Percentiles rank a stretch among this genome's conserved stretches.
Conservation (phyloP, 2,888 invertebrate species). For the Dynastes grantii region DNA sequence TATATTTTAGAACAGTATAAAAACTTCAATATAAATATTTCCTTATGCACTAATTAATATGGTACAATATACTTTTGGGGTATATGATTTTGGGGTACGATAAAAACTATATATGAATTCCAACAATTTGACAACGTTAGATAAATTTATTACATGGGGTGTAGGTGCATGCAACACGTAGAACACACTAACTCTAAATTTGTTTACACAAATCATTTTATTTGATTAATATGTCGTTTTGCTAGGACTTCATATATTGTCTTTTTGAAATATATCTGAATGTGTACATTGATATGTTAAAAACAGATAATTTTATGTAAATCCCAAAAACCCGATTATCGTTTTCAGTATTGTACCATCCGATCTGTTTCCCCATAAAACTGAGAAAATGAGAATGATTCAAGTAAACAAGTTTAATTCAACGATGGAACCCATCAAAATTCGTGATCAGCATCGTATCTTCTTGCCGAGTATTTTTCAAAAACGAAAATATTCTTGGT, state of each 20-base stretch:
- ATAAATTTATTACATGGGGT: constrained; percentile 4
- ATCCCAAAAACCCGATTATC: constrained; percentile 15
- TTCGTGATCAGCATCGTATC: constrained; percentile 27
- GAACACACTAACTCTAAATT: constrained; percentile 30
- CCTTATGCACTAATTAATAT: constrained; percentile 34
- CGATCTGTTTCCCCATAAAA: constrained; percentile 63
- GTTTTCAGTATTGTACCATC: constrained; percentile 35
- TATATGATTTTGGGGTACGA: background rate
- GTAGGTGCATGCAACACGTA: constrained; percentile 38
- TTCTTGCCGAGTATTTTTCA: constrained; percentile 35
- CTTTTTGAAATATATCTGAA: background rate
- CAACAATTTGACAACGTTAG: constrained; percentile 17
- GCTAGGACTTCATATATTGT: constrained; percentile 5
- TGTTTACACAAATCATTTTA: constrained; percentile 21
- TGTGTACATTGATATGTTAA: constrained; percentile 5
- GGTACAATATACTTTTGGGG: constrained; percentile 44
- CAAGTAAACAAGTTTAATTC: constrained; percentile 45
- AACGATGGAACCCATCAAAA: constrained; percentile 43
- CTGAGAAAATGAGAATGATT: constrained; percentile 62
- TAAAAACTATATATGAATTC: constrained; percentile 36
- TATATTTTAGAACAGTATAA: constrained; percentile 44
- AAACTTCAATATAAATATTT: constrained; percentile 45
- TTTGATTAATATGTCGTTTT: background rate
- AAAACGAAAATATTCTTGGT: constrained; percentile 47
- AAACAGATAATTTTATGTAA: constrained; percentile 8